Conservation (phyloP, 1,140 invertebrate species). For the Ectropis grisescens region DNA sequence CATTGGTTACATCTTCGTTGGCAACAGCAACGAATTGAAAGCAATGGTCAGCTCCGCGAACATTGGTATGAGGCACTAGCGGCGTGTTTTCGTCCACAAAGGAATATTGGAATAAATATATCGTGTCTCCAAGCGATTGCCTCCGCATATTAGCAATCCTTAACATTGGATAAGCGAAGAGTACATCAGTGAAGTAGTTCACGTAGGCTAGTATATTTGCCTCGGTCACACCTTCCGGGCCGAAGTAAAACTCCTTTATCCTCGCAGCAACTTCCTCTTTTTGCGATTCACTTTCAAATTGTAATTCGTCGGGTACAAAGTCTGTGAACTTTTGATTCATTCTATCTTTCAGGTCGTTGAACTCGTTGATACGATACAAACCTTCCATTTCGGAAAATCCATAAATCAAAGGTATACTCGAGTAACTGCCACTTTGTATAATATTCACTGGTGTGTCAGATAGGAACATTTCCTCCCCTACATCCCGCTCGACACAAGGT, state of each 20-base stretch:
- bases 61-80: too few species aligned
- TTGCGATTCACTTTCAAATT: constrained; percentile 13
- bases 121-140: too few species aligned
- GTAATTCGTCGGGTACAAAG: constrained; percentile 5
- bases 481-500: constrained; percentile 24
- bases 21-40: too few species aligned
- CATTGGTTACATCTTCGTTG: too few species aligned
- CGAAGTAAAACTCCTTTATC: constrained; percentile 32
- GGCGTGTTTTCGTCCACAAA: too few species aligned
- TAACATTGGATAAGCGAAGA: constrained; percentile 24
- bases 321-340: constrained; percentile 22
- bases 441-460: constrained; percentile 19
- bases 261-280: constrained; percentile 15
- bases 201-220: constrained; percentile 23
- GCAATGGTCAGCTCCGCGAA: too few species aligned
- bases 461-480: constrained; percentile 16
- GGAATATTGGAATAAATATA: too few species aligned
- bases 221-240: constrained; percentile 15
- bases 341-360: constrained; percentile 13
- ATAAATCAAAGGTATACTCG: constrained; percentile 20
- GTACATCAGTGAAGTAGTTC: too few species aligned
- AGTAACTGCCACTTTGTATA: constrained; percentile 18
- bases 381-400: constrained; percentile 27
- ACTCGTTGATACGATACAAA: constrained; percentile 9
- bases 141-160: constrained; percentile 22